Evolutionary conservation across 2,113 vertebrate genomes (phyloP).

Genomic region (Centropus unirufus): DNA sequence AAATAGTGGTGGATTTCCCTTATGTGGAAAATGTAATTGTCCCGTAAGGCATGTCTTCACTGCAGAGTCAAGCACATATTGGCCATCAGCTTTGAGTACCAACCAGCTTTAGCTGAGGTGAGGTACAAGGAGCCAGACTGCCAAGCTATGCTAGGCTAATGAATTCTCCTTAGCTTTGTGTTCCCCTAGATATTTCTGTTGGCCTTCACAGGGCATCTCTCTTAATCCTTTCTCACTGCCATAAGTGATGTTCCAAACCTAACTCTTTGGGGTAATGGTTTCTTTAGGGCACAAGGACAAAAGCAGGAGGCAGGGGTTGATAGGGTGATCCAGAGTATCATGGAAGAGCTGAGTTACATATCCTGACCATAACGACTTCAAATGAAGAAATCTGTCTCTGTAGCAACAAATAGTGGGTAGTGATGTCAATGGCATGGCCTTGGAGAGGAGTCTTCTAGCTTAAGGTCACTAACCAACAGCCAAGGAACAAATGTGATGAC

Average conservation of each 20-base stretch:
- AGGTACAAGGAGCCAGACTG: not conserved
- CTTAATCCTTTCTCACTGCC: not conserved
- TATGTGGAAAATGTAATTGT: conserved; percentile 54
- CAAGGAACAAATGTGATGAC: not conserved
- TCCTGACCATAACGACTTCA: fast-evolving
- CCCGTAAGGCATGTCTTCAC: conserved; percentile 28
- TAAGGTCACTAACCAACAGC: not conserved
- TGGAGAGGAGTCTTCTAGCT: not conserved
- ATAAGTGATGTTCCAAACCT: not conserved
- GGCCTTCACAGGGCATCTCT: not conserved
- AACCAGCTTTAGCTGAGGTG: not conserved
- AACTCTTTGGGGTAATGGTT: not conserved
- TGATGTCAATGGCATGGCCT: not conserved
- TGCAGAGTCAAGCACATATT: not conserved
- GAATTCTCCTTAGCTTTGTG: not conserved
- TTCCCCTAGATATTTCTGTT: not conserved
- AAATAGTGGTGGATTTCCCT: conserved; percentile 48
- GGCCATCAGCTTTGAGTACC: not conserved
- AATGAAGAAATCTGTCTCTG: not conserved
- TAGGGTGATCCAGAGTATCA: not conserved
- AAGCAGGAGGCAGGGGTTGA: not conserved
- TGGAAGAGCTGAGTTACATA: not conserved
- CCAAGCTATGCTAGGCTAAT: not conserved
- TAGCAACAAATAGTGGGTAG: not conserved
- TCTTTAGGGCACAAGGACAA: not conserved